Evolutionary conservation across 2,888 invertebrate species (phyloP), one percentile per base, ranked within the genome.

Genomic region (Andrena flavipes): DNA sequence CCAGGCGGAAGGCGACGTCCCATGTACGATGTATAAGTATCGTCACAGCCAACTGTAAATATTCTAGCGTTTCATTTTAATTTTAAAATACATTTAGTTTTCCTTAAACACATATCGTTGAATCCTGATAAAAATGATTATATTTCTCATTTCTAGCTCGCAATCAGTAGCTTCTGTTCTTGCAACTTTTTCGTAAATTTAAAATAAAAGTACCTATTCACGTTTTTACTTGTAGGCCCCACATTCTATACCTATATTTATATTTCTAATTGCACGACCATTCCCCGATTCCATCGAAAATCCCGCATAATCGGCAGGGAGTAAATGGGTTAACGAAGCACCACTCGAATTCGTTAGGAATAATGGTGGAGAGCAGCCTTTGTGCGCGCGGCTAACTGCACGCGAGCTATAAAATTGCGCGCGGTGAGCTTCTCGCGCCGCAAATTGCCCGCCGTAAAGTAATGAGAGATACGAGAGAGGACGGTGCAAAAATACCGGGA

Each of bases 371-470:
- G 42, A 10, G 20, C 67, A 54, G 7, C 26, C 16, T 60, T 70
- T n/a, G 51, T 7, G 23, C 60, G 13, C 33, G 30, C 33, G 33
- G 33, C 2, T 33, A 33, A 33, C 33, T n/a, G 51, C 20, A 16
- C 60, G 13, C 33, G 30, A 16, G 69, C 72, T 77, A 67, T 65
- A 78, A 77, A 69, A 56, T 68, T 42, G 10, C 72, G 67, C 79
- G 30, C 42, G 56, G 65, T 49, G 26, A 26, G 8, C 64, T 76
- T 59, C 65, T 76, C 75, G 30, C 67, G 29, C n/a, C 76, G 60
- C 74, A 71, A 83, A 87, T 85, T 70, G 78, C 70, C 69, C 81
- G 84, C 84, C 88, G 67, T 90, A 90, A 90, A 90, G 68, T 85
- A 88, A 77, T 64, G 82, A 87, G 76, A 90, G 84, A 90, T 90